Conservation (phyloP, 2,888 invertebrate genomes). For the Lumbricus terrestris region DNA sequence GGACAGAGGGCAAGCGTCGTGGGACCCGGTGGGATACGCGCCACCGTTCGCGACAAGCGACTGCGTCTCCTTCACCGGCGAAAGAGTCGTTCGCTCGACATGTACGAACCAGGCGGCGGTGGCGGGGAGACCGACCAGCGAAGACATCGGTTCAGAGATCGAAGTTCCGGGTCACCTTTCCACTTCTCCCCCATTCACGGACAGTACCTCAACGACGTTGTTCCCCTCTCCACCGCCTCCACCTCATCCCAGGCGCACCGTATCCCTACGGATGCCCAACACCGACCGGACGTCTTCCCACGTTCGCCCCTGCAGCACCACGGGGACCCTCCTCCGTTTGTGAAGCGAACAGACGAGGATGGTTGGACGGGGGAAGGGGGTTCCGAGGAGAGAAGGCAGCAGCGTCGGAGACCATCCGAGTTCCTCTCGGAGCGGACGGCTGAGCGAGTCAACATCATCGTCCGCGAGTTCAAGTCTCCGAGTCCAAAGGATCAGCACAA, state of each 20-base stretch:
- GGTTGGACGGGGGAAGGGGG: neutral
- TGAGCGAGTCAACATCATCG: neutral
- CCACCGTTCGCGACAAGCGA: conserved; percentile 11
- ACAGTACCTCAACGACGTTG: neutral
- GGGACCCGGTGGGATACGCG: neutral
- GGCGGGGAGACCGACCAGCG: neutral
- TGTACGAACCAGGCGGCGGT: conserved; percentile 17
- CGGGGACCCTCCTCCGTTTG: neutral
- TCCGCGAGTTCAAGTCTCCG: conserved; percentile 7
- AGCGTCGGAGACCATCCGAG: neutral
- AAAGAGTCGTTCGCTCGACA: conserved; percentile 26
- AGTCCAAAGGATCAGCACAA: neutral
- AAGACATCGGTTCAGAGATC: neutral
- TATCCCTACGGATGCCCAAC: neutral
- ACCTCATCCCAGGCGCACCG: neutral
- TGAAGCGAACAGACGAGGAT: neutral
- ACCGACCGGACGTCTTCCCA: neutral
- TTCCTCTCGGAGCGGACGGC: neutral
- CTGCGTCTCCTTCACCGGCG: conserved; percentile 24
- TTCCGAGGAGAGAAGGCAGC: neutral
- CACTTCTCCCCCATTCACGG: neutral
- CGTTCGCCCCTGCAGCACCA: neutral
- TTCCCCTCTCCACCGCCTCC: too few species aligned
- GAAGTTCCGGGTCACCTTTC: neutral
- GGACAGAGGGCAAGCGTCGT: neutral